Percentiles rank a stretch among this genome's conserved stretches.
Evolutionary conservation across 2,888 invertebrate species (phyloP).

Genomic region (Lithophane leautieri): DNA sequence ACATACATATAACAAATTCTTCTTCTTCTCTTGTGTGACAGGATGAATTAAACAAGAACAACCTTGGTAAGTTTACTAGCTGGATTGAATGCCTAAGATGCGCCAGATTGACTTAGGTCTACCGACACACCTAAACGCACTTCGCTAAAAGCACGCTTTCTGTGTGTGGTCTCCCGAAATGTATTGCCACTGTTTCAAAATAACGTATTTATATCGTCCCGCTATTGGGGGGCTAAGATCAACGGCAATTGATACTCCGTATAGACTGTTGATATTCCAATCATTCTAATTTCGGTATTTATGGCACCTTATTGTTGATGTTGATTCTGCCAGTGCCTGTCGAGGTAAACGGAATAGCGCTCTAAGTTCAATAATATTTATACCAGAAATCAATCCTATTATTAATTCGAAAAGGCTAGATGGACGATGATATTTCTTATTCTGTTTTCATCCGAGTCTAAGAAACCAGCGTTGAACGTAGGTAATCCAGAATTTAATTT

Average conservation of each 20-base stretch:
- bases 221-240: not conserved
- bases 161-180: not conserved
- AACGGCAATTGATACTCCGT: not conserved
- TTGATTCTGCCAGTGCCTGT: not conserved
- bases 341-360: not conserved
- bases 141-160: not conserved
- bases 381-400: not conserved
- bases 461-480: not conserved
- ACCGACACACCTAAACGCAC: not conserved
- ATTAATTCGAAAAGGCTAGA: not conserved
- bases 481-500: conserved; percentile 22
- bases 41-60: not conserved
- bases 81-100: not conserved
- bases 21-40: not conserved
- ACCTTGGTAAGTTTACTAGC: not conserved
- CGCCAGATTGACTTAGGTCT: not conserved
- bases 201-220: not conserved
- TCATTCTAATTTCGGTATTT: conserved; percentile 4
- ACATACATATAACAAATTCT: not conserved
- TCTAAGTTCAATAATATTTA: not conserved
- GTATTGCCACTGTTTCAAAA: conserved; percentile 1
- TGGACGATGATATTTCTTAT: not conserved
- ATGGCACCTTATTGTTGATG: not conserved
- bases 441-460: conserved; percentile 1
- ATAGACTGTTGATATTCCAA: conserved; percentile 1